A percentile compares a stretch with the other conserved stretches of the same genome.
These are phyloP conservation scores for Pipistrellus pipistrellus DNA, from an alignment of 2,797 vertebrate species.

Conservation along the genomic window DNA sequence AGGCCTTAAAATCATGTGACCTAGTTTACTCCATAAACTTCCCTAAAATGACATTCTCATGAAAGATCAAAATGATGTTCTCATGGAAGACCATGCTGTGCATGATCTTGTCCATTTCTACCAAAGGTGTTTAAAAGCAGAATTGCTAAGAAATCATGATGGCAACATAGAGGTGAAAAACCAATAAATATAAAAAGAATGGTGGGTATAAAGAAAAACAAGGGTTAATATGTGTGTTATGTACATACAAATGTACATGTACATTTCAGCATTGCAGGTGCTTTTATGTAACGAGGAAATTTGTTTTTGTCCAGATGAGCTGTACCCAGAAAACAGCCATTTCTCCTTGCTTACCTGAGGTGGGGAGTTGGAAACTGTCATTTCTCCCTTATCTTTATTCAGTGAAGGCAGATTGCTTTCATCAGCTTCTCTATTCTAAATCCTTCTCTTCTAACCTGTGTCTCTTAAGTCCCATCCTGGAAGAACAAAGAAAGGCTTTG, in stretches of 20 bases:
- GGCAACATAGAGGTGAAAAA: background rate
- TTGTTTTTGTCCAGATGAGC: background rate
- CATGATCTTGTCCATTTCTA: background rate
- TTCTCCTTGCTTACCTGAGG: slow-evolving; percentile 70
- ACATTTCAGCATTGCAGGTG: slow-evolving; percentile 44
- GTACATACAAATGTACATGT: slow-evolving; percentile 27
- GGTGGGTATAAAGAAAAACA: slow-evolving; percentile 30
- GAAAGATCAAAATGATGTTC: background rate
- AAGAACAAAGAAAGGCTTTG: slow-evolving; percentile 3
- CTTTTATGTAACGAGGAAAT: slow-evolving; percentile 23
- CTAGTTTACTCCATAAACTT: background rate
- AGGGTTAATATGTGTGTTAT: background rate
- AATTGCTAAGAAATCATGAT: slow-evolving; percentile 9
- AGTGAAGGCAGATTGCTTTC: slow-evolving; percentile 74
- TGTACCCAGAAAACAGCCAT: slow-evolving; percentile 42
- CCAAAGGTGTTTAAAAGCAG: background rate
- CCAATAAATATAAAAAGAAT: background rate
- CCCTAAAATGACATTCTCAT: background rate
- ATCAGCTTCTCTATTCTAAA: slow-evolving; percentile 68
- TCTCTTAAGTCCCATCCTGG: slow-evolving; percentile 40
- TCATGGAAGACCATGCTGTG: background rate
- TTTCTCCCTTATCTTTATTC: slow-evolving; percentile 58
- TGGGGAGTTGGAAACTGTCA: slow-evolving; percentile 46
- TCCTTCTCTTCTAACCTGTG: slow-evolving; percentile 60
- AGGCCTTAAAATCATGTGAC: background rate